Conservation (phyloP, 2,888 invertebrate genomes). For the Anaspis maculata region DNA sequence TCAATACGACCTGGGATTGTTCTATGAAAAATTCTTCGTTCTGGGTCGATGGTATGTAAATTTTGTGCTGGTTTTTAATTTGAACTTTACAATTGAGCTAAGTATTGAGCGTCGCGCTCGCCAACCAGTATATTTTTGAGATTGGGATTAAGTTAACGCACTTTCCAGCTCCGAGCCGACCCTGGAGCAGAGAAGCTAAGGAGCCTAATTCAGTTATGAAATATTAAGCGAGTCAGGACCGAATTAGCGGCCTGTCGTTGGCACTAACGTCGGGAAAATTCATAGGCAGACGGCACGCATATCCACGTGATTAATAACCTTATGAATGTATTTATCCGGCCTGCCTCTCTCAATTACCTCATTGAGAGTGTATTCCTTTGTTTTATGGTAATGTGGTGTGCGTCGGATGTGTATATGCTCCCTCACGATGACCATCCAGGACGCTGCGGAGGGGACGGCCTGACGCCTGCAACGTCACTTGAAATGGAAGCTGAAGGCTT, state of each 20-base stretch:
- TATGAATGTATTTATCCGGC: constrained; percentile 30
- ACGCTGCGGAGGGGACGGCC: background rate
- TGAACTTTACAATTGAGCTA: too few relatives aligned
- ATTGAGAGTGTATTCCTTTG: constrained; percentile 31
- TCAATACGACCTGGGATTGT: too few relatives aligned
- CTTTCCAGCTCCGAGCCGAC: too few relatives aligned
- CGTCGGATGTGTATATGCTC: background rate
- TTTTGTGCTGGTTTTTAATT: too few relatives aligned
- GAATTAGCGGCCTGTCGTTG: constrained; percentile 36
- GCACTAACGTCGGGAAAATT: constrained; percentile 23
- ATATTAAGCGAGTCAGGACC: constrained; percentile 34
- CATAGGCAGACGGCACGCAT: constrained; percentile 27
- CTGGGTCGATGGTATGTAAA: too few relatives aligned
- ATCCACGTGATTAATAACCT: constrained; percentile 32
- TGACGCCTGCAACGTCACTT: background rate
- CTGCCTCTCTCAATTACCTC: constrained; percentile 25
- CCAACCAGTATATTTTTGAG: too few relatives aligned
- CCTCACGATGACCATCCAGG: constrained; percentile 1
- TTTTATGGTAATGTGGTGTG: constrained; percentile 20
- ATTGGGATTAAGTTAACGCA: too few relatives aligned
- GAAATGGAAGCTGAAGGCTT: background rate
- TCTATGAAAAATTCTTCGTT: too few relatives aligned
- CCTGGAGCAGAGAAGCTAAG: too few relatives aligned
- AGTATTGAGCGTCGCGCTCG: too few relatives aligned
- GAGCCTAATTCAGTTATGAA: constrained; percentile 38